Conservation (phyloP, 2,888 invertebrate species). For the Phlogophora meticulosa region DNA sequence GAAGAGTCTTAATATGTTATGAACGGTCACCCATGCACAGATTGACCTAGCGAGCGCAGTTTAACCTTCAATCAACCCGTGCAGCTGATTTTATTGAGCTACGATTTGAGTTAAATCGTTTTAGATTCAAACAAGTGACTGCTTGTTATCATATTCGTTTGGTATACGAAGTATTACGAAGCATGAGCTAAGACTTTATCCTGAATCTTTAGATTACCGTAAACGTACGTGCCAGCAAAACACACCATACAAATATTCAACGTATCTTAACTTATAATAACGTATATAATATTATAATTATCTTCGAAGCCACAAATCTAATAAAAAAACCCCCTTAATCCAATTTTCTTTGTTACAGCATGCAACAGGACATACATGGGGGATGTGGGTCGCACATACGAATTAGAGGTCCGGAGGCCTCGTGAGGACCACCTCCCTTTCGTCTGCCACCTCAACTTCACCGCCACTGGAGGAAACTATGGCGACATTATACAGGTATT, state of each 20-base stretch:
- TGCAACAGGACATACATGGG: conserved; percentile 96
- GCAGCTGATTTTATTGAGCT: no score
- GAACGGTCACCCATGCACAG: no score
- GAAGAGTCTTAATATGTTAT: no score
- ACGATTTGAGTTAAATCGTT: background rate
- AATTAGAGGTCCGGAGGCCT: conserved; percentile 94
- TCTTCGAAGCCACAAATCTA: background rate
- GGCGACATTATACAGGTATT: conserved; percentile 78
- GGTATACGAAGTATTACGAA: background rate
- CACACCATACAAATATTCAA: no score
- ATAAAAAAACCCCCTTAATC: conserved; percentile 15
- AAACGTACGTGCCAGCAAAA: no score
- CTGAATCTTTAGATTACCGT: background rate
- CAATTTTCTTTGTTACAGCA: conserved; percentile 88
- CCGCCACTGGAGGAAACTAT: conserved; percentile 94
- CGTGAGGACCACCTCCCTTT: conserved; percentile 94
- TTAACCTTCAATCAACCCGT: no score
- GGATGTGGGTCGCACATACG: conserved; percentile 95
- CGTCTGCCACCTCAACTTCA: conserved; percentile 96
- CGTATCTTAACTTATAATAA: no score
- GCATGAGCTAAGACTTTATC: background rate
- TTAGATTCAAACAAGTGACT: background rate
- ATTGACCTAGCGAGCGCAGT: no score
- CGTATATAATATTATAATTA: no score
- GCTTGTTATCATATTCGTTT: background rate